Conservation (phyloP, 2,888 invertebrate species). For the Lycophotia porphyrea region DNA sequence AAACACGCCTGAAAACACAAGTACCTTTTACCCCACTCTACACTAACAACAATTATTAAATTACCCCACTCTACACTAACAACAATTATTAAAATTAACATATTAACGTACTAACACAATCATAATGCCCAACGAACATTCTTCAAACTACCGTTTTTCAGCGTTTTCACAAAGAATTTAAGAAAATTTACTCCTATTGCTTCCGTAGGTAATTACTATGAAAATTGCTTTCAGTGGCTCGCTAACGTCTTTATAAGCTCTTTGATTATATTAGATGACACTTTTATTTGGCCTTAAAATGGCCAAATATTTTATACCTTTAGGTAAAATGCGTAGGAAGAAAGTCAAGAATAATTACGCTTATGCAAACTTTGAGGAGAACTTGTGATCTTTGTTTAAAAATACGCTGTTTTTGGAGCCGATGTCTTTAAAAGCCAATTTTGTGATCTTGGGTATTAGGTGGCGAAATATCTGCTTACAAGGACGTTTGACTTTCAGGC, state of each 20-base stretch:
- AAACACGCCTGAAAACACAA: constrained; percentile 18
- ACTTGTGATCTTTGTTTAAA: constrained; percentile 25
- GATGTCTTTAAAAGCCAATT: constrained; percentile 44
- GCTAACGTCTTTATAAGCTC: constrained; percentile 68
- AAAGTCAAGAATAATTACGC: constrained; percentile 49
- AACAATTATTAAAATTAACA: constrained; percentile 59
- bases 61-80: constrained; percentile 16
- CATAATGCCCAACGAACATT: constrained; percentile 50
- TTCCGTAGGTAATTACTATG: constrained; percentile 65
- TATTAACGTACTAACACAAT: constrained; percentile 53
- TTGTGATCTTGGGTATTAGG: constrained; percentile 20
- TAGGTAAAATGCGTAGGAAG: constrained; percentile 36
- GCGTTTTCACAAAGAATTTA: constrained; percentile 53
- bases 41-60: constrained; percentile 46
- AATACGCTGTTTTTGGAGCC: constrained; percentile 32
- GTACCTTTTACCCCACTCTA: constrained; percentile 19
- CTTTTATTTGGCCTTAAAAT: constrained; percentile 57
- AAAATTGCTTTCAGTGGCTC: constrained; percentile 64
- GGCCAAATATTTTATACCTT: constrained; percentile 56
- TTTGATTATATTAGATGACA: constrained; percentile 66
- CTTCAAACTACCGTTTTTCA: constrained; percentile 40
- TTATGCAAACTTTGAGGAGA: constrained; percentile 37
- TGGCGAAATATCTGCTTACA: constrained; percentile 38
- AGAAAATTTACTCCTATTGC: constrained; percentile 61
- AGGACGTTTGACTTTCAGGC: neutral